These are phyloP conservation scores for Thymelicus lineola DNA, from an alignment of 2,888 invertebrate genomes.

Conservation along the genomic window DNA sequence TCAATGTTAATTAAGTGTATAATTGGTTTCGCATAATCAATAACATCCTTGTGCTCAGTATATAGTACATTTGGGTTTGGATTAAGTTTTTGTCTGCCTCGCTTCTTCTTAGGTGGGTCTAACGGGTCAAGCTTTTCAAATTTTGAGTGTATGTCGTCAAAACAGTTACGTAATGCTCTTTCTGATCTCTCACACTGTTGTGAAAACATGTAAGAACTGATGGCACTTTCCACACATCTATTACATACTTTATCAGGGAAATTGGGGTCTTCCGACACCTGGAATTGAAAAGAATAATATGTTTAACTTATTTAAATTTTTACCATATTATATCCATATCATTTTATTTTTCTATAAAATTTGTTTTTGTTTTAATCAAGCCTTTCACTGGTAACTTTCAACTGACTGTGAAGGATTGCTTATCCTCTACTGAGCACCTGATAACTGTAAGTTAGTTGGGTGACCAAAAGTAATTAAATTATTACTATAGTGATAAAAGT, in stretches of 20 bases:
- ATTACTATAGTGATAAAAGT: too few relatives aligned
- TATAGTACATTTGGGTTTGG: constrained; percentile 65
- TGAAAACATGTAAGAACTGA: constrained; percentile 68
- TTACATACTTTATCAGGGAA: constrained; percentile 72
- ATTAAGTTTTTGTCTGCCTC: constrained; percentile 68
- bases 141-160: constrained; percentile 72
- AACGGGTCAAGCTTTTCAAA: constrained; percentile 70
- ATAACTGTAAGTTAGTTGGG: too few relatives aligned
- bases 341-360: too few relatives aligned
- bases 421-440: too few relatives aligned
- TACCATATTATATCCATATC: too few relatives aligned
- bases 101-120: constrained; percentile 60
- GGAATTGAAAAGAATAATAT: constrained; percentile 47
- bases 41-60: constrained; percentile 62
- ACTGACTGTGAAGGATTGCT: too few relatives aligned
- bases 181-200: constrained; percentile 74
- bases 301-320: neutral
- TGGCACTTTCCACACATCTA: constrained; percentile 63
- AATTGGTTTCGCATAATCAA: constrained; percentile 72
- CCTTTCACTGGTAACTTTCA: too few relatives aligned
- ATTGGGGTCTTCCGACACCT: constrained; percentile 63
- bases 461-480: too few relatives aligned
- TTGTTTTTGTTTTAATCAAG: too few relatives aligned
- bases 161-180: constrained; percentile 69
- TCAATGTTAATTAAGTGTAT: constrained; percentile 63